Evolutionary conservation across 2,113 vertebrate species (phyloP), one percentile per base, ranked within the genome.

Genomic region (Microtus richardsoni): DNA sequence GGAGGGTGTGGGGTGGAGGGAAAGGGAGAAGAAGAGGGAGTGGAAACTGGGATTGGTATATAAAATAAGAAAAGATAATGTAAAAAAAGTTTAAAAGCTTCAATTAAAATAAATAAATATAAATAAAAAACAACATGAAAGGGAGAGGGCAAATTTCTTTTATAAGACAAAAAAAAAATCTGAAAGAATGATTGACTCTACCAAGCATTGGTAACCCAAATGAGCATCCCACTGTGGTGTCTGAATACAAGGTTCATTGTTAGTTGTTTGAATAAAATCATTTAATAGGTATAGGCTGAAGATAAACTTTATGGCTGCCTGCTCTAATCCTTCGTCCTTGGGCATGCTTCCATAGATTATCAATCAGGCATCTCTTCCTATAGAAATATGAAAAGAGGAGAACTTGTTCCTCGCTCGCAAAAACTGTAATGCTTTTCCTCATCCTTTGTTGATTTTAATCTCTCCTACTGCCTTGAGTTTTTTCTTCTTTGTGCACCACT

Each of bases 141-240:
- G 58, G 91, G 97, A 77, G 98, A 96, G 98, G 97, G 98, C 64
- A 97, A 96, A 97, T 97, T 95, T 91, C 19, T 88, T 85, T 71
- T 95, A 75, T 89, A 85, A 95, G 97, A 95, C 90, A 96, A 88
- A 88, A 96, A 88, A 78, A 78, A 94, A 49, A 49, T 49, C 90
- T 97, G 95, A 97, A 98, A 97, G 95, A 71, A 87, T 85, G 95
- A 97, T 96, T 98, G 98, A 7, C 5, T 21, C 58, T 98, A 98
- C 97, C 97, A 97, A 33, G 60, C 97, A 95, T 97, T 97, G 98
- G 97, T 98, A 87, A 95, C 21, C 60, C 98, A 94, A 96, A 90
- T 93, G 96, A 98, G 94, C 92, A 96, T 94, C 74, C 97, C 96
- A 97, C 62, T 85, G 97, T 96, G 96, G 97, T 54, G 78, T 97